phyloP scores from a whole-genome alignment of 2,888 invertebrate genomes.

The Callimorpha dominula region DNA sequence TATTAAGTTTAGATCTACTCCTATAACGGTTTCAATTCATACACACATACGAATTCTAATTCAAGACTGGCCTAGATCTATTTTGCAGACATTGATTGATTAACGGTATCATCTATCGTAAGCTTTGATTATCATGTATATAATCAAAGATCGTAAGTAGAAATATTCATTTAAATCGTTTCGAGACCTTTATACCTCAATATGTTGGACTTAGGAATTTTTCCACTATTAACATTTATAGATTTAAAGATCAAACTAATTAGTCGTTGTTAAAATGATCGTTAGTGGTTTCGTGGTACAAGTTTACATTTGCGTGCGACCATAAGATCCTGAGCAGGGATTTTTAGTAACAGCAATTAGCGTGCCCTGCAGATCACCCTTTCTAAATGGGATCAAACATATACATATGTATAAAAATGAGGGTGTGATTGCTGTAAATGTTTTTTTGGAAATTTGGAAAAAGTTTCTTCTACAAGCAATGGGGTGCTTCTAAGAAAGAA shows the following conservation, averaged over 20 bases:
- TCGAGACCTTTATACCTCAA: not conserved
- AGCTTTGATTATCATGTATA: no score
- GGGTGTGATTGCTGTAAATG: no score
- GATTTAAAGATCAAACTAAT: not conserved
- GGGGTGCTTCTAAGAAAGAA: no score
- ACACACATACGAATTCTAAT: conserved; percentile 3
- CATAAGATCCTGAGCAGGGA: not conserved
- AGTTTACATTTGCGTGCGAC: not conserved
- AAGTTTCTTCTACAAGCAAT: no score
- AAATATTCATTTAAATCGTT: not conserved
- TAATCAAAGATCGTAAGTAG: not conserved
- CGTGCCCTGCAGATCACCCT: not conserved
- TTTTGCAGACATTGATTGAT: conserved; percentile 1
- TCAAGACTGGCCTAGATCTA: not conserved
- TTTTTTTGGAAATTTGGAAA: no score
- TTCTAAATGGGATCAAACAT: not conserved
- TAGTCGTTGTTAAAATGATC: not conserved
- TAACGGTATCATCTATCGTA: not conserved
- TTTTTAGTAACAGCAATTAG: not conserved
- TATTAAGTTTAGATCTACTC: not conserved
- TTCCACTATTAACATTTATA: not conserved
- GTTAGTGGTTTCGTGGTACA: not conserved
- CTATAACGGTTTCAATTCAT: not conserved
- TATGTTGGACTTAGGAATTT: not conserved
- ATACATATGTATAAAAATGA: not conserved